phyloP scores from a whole-genome alignment of 2,113 vertebrate species.

The Dermatemys mawii region DNA sequence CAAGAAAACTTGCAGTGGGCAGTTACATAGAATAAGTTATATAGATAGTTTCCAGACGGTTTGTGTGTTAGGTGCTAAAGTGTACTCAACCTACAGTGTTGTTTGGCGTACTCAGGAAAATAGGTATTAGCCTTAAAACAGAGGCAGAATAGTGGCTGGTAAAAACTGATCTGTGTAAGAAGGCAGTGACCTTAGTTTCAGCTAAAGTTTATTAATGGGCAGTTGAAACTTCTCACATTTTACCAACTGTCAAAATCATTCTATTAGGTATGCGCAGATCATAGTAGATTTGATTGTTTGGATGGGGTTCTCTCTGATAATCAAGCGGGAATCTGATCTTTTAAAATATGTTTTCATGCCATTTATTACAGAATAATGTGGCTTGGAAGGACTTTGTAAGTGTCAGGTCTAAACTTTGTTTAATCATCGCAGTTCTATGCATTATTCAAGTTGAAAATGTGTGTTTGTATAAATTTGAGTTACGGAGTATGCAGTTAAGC shows the following conservation, averaged over 20 bases:
- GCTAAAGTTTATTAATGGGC: rapidly evolving
- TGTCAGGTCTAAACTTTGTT: rapidly evolving
- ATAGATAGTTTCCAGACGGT: neutral
- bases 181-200: neutral
- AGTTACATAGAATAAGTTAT: rapidly evolving
- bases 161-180: rapidly evolving
- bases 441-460: rapidly evolving
- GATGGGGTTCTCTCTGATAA: constrained; percentile 22
- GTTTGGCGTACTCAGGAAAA: neutral
- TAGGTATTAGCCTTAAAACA: neutral
- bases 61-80: neutral
- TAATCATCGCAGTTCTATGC: neutral
- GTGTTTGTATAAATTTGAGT: rapidly evolving
- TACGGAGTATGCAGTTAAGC: rapidly evolving
- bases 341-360: neutral
- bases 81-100: neutral
- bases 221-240: neutral
- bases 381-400: neutral
- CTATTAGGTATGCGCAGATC: neutral
- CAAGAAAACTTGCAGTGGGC: rapidly evolving
- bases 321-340: neutral
- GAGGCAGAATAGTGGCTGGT: neutral
- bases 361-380: neutral
- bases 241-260: neutral
- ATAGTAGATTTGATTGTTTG: neutral